phyloP scores from a whole-genome alignment of 2,888 invertebrate genomes.

The Teleogryllus oceanicus region DNA sequence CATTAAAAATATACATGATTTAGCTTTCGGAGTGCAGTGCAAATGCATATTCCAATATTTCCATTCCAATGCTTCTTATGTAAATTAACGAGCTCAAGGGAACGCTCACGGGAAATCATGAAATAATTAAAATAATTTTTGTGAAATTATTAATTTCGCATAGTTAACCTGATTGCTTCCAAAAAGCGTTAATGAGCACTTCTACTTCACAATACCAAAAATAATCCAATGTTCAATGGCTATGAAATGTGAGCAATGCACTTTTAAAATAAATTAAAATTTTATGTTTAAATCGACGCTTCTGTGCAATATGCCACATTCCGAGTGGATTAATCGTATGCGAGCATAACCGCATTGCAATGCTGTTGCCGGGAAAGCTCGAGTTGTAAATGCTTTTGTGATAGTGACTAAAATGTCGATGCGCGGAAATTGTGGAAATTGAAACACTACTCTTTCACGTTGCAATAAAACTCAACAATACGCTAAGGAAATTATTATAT shows the following conservation, averaged over 20 bases:
- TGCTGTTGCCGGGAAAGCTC: not conserved
- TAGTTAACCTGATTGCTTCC: not conserved
- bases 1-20: too few species aligned
- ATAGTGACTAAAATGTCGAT: too few species aligned
- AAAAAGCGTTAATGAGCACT: not conserved
- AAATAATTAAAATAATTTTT: conserved; percentile 10
- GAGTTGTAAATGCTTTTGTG: too few species aligned
- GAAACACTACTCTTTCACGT: too few species aligned
- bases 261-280: not conserved
- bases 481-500: too few species aligned
- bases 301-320: too few species aligned
- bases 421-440: too few species aligned
- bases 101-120: too few species aligned
- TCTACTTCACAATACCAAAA: not conserved
- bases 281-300: too few species aligned
- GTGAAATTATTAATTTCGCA: not conserved
- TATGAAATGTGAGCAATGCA: not conserved
- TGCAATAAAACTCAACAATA: too few species aligned
- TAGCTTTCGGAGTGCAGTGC: too few species aligned
- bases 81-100: not conserved
- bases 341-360: not conserved
- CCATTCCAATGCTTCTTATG: not conserved
- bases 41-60: not conserved
- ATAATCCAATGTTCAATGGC: not conserved
- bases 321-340: too few species aligned